These are phyloP conservation scores for Ictalurus punctatus DNA, from an alignment of 2,113 vertebrate genomes.

Conservation along the genomic window DNA sequence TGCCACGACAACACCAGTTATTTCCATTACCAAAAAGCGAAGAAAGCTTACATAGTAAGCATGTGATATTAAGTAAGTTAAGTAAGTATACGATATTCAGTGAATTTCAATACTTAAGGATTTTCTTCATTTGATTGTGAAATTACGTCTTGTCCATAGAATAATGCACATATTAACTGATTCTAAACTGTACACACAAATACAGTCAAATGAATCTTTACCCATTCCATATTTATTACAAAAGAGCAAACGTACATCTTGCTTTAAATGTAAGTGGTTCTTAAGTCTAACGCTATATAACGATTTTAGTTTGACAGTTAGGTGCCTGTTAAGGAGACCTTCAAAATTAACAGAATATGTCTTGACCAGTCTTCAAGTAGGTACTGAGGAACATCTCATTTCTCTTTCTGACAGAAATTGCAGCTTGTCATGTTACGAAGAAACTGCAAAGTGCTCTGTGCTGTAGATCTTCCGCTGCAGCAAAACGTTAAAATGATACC, in stretches of 20 bases:
- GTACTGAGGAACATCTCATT: not conserved
- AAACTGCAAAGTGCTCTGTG: not conserved
- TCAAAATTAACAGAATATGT: not conserved
- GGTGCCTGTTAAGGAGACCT: not conserved
- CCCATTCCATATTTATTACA: not conserved
- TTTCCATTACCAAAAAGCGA: not conserved
- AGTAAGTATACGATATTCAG: not conserved
- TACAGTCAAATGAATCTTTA: not conserved
- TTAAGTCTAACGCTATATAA: not conserved
- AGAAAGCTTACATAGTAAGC: not conserved
- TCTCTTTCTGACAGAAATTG: not conserved
- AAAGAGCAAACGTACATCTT: not conserved
- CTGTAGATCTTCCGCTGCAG: not conserved
- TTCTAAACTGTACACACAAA: not conserved
- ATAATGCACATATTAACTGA: not conserved
- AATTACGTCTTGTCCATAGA: not conserved
- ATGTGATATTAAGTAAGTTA: not conserved
- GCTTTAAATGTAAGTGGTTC: not conserved
- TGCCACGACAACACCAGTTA: not conserved
- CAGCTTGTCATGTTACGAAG: not conserved
- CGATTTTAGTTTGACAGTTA: not conserved
- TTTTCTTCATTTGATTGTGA: not conserved
- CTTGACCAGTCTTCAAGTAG: not conserved
- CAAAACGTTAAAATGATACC: not conserved
- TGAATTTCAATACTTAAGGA: not conserved